A percentile compares a stretch with the other conserved stretches of the same genome.
These are phyloP conservation scores for Acanthurus lineatus DNA, from an alignment of 2,797 vertebrate genomes.

Conservation along the genomic window DNA sequence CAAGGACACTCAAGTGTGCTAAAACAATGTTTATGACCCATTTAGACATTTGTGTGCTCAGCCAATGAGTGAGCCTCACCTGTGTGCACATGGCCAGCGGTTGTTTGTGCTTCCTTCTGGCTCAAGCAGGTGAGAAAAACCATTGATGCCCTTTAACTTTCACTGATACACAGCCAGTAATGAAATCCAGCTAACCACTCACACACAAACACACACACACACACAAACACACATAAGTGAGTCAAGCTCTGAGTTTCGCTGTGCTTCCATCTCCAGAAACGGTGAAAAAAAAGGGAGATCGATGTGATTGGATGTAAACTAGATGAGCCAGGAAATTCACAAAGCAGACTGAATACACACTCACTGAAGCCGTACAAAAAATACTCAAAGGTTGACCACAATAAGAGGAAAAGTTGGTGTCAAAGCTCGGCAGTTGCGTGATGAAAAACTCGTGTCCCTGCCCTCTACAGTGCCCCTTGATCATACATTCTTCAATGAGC, in stretches of 20 bases:
- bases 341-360: slow-evolving; percentile 53
- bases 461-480: slow-evolving; percentile 3
- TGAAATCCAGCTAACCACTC: slow-evolving; percentile 20
- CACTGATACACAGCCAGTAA: slow-evolving; percentile 1
- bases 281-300: slow-evolving; percentile 55
- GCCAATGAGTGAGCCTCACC: slow-evolving; percentile 25
- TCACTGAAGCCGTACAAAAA: slow-evolving; percentile 63
- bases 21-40: slow-evolving; percentile 18
- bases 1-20: slow-evolving; percentile 23
- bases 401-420: slow-evolving; percentile 41
- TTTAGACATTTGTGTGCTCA: slow-evolving; percentile 15
- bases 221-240: slow-evolving; percentile 30
- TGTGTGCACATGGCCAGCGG: slow-evolving; percentile 11
- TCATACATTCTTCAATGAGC: slow-evolving; percentile 28
- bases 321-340: slow-evolving; percentile 57
- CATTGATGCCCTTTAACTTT: not conserved
- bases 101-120: slow-evolving; percentile 48
- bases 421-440: slow-evolving; percentile 62
- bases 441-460: slow-evolving; percentile 32
- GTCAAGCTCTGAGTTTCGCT: slow-evolving; percentile 46
- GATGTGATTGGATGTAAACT: slow-evolving; percentile 66
- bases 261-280: slow-evolving; percentile 62
- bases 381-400: slow-evolving; percentile 41
- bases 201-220: not conserved
- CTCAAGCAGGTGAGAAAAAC: slow-evolving; percentile 15